Evolutionary conservation across 2,797 vertebrate genomes (phyloP).

Genomic region (Anguilla pacifica): DNA sequence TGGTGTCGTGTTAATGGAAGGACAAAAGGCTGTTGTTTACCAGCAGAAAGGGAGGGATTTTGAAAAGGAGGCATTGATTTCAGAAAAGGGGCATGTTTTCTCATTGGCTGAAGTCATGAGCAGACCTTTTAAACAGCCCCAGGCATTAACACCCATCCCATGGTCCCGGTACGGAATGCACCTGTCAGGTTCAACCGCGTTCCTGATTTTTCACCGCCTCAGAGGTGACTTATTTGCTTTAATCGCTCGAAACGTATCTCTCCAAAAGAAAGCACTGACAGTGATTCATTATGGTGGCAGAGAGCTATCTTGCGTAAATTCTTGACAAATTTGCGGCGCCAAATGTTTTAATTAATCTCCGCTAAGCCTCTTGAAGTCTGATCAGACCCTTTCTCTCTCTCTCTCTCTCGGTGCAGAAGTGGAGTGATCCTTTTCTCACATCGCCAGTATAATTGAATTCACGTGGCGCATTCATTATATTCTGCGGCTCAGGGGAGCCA

Average conservation of each 20-base stretch:
- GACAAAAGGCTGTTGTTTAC: not conserved
- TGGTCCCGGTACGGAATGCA: not conserved
- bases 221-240: not conserved
- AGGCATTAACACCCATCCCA: not conserved
- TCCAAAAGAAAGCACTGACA: not conserved
- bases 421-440: not conserved
- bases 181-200: not conserved
- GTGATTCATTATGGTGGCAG: not conserved
- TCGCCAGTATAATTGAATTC: not conserved
- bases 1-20: not conserved
- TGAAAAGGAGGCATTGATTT: not conserved
- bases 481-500: not conserved
- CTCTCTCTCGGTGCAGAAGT: not conserved
- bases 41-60: not conserved
- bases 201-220: not conserved
- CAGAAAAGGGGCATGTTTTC: not conserved
- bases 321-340: not conserved
- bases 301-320: slow-evolving; percentile 8
- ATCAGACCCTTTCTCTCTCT: not conserved
- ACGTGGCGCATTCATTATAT: not conserved
- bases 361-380: not conserved
- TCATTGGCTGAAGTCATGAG: not conserved
- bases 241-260: not conserved
- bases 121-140: not conserved
- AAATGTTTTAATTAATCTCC: not conserved